phyloP scores from a whole-genome alignment of 2,888 invertebrate genomes.

The Nemoura dubitans region DNA sequence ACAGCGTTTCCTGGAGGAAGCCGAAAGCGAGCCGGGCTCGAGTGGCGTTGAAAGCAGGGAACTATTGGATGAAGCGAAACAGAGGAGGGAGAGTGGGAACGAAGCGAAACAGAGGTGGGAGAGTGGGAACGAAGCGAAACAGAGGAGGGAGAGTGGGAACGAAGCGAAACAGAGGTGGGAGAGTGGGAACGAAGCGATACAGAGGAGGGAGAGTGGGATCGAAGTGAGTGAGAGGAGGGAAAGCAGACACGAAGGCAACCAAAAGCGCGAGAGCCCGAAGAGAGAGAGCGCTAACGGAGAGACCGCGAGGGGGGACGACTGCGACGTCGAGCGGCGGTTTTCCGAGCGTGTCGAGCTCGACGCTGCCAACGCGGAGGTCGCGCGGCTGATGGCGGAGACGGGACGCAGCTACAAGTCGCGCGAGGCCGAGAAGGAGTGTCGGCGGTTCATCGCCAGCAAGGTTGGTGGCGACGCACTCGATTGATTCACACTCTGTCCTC shows the following conservation, averaged over 20 bases:
- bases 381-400: slow-evolving; percentile 48
- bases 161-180: slow-evolving; percentile 66
- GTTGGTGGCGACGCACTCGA: slow-evolving; percentile 33
- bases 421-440: slow-evolving; percentile 55
- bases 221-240: slow-evolving; percentile 65
- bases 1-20: slow-evolving; percentile 83
- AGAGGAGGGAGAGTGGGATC: not conserved
- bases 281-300: too few species aligned
- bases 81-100: too few species aligned
- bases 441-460: slow-evolving; percentile 57
- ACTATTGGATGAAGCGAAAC: too few species aligned
- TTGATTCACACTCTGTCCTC: too few species aligned
- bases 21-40: slow-evolving; percentile 55
- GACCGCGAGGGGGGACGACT: slow-evolving; percentile 70
- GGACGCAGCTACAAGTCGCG: slow-evolving; percentile 54
- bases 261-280: too few species aligned
- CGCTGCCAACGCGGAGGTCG: slow-evolving; percentile 44
- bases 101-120: too few species aligned
- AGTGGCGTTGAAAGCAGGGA: too few species aligned
- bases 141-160: too few species aligned
- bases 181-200: too few species aligned
- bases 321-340: slow-evolving; percentile 60
- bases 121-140: too few species aligned
- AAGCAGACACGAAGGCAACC: too few species aligned
- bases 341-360: not conserved